Evolutionary conservation across 2,113 vertebrate genomes (phyloP).

Genomic region (Phaetusa simplex): DNA sequence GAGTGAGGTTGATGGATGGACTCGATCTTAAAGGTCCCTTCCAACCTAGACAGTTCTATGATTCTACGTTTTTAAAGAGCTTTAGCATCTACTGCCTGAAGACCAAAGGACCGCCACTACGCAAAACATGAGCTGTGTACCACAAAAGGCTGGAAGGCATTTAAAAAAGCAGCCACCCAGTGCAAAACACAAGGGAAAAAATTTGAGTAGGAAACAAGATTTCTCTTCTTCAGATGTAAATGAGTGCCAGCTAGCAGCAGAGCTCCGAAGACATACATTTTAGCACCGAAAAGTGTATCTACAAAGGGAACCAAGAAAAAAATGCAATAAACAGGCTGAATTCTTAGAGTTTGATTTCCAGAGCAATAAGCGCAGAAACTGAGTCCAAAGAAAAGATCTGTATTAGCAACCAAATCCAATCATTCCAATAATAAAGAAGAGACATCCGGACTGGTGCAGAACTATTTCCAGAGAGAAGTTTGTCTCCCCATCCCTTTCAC

Average conservation of each 20-base stretch:
- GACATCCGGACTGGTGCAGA: background rate
- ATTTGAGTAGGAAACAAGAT: background rate
- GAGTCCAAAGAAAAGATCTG: slow-evolving; percentile 8
- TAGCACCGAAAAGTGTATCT: background rate
- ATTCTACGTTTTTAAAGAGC: background rate
- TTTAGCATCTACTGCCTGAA: background rate
- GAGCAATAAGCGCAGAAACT: slow-evolving; percentile 3
- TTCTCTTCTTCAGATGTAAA: slow-evolving; percentile 14
- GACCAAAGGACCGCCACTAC: background rate
- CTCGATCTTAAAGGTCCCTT: background rate
- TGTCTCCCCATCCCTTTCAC: slow-evolving; percentile 12
- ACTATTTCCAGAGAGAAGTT: slow-evolving; percentile 47
- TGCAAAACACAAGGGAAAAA: background rate
- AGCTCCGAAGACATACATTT: background rate
- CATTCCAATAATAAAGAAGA: slow-evolving; percentile 21
- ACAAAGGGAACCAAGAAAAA: background rate
- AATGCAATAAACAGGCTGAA: background rate
- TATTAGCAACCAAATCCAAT: slow-evolving; percentile 51
- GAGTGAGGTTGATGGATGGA: background rate
- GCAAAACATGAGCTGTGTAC: background rate
- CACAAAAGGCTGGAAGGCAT: background rate
- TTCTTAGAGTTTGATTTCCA: slow-evolving; percentile 32
- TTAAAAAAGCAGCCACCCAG: background rate
- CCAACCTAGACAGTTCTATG: background rate
- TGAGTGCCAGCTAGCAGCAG: background rate